These are phyloP conservation scores for Argopecten irradians DNA, from an alignment of 1,140 invertebrate genomes.

Conservation along the genomic window DNA sequence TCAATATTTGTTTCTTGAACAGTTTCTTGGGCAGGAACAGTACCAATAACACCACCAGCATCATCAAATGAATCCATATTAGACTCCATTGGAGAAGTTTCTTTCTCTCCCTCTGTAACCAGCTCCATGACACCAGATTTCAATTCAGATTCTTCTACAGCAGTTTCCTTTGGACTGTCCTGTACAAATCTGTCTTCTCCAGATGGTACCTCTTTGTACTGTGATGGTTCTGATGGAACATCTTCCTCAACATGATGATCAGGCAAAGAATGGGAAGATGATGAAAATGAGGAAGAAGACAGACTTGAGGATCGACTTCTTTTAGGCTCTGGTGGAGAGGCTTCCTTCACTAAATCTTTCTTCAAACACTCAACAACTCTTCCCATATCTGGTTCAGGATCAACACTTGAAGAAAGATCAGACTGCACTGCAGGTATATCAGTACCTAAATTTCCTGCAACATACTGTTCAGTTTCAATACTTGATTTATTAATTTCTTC, in stretches of 20 bases:
- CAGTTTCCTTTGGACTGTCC: background rate
- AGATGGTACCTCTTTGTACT: background rate
- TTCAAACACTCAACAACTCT: constrained; percentile 41
- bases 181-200: background rate
- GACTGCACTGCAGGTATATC: background rate
- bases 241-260: background rate
- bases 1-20: too few relatives aligned
- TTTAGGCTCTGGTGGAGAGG: constrained; percentile 18
- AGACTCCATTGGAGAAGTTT: background rate
- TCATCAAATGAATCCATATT: background rate
- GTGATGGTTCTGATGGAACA: constrained; percentile 26
- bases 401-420: background rate
- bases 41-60: background rate
- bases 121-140: background rate
- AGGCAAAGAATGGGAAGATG: constrained; percentile 37
- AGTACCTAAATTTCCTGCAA: constrained; percentile 16
- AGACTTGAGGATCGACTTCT: constrained; percentile 8
- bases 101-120: background rate
- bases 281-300: constrained; percentile 46
- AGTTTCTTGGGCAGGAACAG: too few relatives aligned
- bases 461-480: constrained; percentile 16
- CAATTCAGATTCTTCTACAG: background rate
- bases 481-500: constrained; percentile 1
- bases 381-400: constrained; percentile 45
- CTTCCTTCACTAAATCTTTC: constrained; percentile 34